Evolutionary conservation across 2,888 invertebrate genomes (phyloP), one percentile per base, ranked within the genome.

Genomic region (Malthinus flaveolus): DNA sequence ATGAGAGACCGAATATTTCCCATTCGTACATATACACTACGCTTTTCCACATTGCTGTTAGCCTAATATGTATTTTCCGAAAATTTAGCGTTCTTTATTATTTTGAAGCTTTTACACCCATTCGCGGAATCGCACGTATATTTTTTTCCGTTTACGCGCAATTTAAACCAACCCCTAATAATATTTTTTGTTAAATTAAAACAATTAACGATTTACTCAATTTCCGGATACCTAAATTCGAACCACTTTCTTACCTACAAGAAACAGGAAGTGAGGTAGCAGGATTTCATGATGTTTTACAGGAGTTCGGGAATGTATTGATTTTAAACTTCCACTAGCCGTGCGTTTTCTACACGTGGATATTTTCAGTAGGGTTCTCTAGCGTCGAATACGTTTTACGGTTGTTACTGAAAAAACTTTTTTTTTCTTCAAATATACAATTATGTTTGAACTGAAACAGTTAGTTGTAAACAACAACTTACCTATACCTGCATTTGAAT

Each of bases 201-300:
- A 35, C 35, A 13, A 23, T 23, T 13, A 13, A 11, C 15, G 36
- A 32, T n/a, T n/a, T 11, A 11, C 31, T 35, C 34, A 32, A 34
- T 44, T 46, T 44, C 32, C 46, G 49, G 23, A 49, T 37, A 60
- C 46, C 49, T 45, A 32, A 32, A 44, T 49, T 53, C 55, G 55
- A 54, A 37, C 48, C 35, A 50, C 39, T 36, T 23, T 34, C 62
- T 72, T 71, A 77, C 76, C 76, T 76, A 71, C 69, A 71, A 67
- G 62, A 68, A 71, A 63, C 75, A 71, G 75, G 76, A 76, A 75
- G 73, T 75, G 51, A 55, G n/a, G 31, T 64, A 74, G 50, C 74
- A 75, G 75, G 75, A 68, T 44, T 52, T 42, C 72, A 75, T 56
- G 49, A 59, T 48, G 35, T 45, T 12, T 32, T 9, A 45, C 31